These are phyloP conservation scores for Nudaria mundana DNA, from an alignment of 2,888 invertebrate species.

Conservation along the genomic window DNA sequence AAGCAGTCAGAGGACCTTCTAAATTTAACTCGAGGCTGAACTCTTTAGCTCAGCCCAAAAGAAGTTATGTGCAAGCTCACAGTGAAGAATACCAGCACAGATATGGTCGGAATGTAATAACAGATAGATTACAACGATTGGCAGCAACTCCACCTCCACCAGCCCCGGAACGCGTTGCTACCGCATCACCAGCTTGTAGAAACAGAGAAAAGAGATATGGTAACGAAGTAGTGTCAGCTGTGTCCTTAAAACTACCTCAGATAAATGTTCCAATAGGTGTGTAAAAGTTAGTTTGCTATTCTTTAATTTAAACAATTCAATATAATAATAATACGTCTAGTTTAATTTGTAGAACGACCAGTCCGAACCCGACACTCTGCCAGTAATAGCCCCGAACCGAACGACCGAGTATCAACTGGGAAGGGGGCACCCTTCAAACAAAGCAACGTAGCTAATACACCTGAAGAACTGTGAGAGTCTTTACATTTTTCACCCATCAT, in stretches of 20 bases:
- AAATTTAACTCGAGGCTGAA: constrained; percentile 55
- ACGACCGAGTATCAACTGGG: constrained; percentile 17
- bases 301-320: neutral
- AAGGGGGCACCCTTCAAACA: constrained; percentile 25
- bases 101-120: constrained; percentile 45
- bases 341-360: constrained; percentile 5
- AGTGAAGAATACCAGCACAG: constrained; percentile 53
- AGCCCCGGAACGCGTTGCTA: constrained; percentile 24
- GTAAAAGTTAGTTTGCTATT: constrained; percentile 66
- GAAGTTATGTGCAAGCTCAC: constrained; percentile 55
- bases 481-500: neutral
- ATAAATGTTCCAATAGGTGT: constrained; percentile 58
- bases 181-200: constrained; percentile 17
- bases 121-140: constrained; percentile 47
- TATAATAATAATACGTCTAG: neutral
- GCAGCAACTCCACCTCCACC: constrained; percentile 24
- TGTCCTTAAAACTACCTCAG: constrained; percentile 32
- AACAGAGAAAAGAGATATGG: constrained; percentile 30
- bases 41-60: constrained; percentile 66
- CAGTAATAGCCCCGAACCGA: constrained; percentile 40
- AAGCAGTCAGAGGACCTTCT: constrained; percentile 69
- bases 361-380: constrained; percentile 34
- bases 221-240: constrained; percentile 22
- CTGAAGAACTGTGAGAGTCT: constrained; percentile 42
- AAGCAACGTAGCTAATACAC: constrained; percentile 28